Conservation (phyloP, 2,888 invertebrate genomes). For the Girardia tigrina region DNA sequence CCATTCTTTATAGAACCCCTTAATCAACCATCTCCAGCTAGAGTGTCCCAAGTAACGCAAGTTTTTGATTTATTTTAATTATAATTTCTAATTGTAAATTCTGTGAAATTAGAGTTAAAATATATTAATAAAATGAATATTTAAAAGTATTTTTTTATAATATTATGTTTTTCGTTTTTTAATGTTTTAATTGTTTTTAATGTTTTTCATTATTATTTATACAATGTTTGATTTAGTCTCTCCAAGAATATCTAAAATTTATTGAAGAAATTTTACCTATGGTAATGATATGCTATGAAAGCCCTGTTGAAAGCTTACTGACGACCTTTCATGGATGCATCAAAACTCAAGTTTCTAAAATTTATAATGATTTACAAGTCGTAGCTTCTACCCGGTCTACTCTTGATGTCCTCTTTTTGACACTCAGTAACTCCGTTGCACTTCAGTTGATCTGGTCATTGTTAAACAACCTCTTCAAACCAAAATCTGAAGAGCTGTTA, state of each 20-base stretch:
- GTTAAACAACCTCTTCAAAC: not conserved
- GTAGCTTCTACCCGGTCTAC: not conserved
- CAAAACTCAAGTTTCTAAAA: not conserved
- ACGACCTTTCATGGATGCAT: not conserved
- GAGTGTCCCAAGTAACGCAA: not conserved
- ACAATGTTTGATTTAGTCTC: no score
- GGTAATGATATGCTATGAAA: not conserved
- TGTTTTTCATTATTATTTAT: no score
- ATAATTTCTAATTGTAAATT: no score
- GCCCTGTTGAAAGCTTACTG: not conserved
- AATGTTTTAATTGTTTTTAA: no score
- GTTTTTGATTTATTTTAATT: no score
- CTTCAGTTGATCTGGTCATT: constrained; percentile 15
- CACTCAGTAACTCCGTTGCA: constrained; percentile 7
- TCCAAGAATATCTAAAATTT: not conserved
- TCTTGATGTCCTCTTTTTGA: not conserved
- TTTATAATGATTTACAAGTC: not conserved
- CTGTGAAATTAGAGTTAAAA: no score
- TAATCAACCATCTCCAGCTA: constrained; percentile 17
- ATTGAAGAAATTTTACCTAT: not conserved
- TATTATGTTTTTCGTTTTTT: no score
- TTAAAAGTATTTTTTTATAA: no score
- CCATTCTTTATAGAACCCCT: not conserved
- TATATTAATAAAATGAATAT: no score
- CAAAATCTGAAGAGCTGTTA: not conserved